Conservation (phyloP, 2,113 vertebrate species). For the Lathamus discolor region DNA sequence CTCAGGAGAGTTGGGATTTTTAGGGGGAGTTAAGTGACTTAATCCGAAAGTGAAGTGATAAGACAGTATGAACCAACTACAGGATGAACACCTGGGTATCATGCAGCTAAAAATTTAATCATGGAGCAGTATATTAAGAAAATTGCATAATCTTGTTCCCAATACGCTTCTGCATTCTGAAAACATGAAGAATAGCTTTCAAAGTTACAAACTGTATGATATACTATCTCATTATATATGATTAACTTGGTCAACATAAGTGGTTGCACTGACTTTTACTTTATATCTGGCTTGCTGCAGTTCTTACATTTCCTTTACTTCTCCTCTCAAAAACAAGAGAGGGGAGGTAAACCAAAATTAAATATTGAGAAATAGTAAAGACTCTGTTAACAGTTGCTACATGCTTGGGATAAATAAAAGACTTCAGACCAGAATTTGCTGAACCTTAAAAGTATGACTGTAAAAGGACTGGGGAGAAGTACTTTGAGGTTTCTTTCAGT, state of each 20-base stretch:
- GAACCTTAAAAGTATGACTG: not conserved
- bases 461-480: not conserved
- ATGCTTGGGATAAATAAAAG: not conserved
- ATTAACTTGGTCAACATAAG: not conserved
- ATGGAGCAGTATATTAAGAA: not conserved
- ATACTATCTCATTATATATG: not conserved
- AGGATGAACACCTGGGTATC: not conserved
- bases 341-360: not conserved
- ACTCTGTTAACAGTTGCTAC: not conserved
- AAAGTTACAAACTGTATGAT: not conserved
- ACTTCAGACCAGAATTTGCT: not conserved
- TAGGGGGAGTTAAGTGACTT: not conserved
- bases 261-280: not conserved
- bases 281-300: not conserved
- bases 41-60: not conserved
- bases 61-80: not conserved
- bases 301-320: not conserved
- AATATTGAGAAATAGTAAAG: not conserved
- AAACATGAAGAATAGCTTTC: not conserved
- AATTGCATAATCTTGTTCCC: not conserved
- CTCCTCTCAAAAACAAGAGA: not conserved
- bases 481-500: not conserved
- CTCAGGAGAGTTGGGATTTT: not conserved
- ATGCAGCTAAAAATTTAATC: not conserved
- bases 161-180: not conserved